phyloP scores from a whole-genome alignment of 2,113 vertebrate genomes.

The Thryonomys swinderianus region DNA sequence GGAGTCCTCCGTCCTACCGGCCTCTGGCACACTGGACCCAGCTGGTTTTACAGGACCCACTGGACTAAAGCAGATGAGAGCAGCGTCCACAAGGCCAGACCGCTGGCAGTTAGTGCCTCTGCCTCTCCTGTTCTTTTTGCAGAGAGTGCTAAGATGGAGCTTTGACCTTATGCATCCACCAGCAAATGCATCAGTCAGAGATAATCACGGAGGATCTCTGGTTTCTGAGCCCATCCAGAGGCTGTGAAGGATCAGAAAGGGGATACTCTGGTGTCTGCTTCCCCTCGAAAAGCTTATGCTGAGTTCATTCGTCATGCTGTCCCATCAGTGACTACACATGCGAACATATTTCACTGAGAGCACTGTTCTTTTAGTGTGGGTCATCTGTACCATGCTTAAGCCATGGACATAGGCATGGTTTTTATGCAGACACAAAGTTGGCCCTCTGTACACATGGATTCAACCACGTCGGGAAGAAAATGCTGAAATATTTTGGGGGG shows the following conservation, averaged over 20 bases:
- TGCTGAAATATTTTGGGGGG: not conserved
- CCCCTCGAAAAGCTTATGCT: not conserved
- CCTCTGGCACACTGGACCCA: not conserved
- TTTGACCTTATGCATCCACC: not conserved
- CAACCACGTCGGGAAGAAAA: not conserved
- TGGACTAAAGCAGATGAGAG: not conserved
- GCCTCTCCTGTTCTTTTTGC: not conserved
- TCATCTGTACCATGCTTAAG: not conserved
- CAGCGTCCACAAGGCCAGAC: rapidly evolving
- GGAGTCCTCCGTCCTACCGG: not conserved
- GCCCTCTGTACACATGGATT: not conserved
- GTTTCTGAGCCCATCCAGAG: not conserved
- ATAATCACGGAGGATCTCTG: not conserved
- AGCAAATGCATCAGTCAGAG: not conserved
- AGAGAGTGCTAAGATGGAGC: not conserved
- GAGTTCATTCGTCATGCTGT: not conserved
- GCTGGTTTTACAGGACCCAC: not conserved
- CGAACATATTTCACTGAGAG: not conserved
- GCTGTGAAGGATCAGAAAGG: not conserved
- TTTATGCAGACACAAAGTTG: not conserved
- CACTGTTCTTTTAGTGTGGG: not conserved
- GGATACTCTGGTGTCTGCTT: not conserved
- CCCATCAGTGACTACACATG: not conserved
- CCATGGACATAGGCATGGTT: not conserved
- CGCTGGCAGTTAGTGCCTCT: too few relatives aligned